Evolutionary conservation across 2,797 vertebrate genomes (phyloP).

Genomic region (Diplodus sargus): DNA sequence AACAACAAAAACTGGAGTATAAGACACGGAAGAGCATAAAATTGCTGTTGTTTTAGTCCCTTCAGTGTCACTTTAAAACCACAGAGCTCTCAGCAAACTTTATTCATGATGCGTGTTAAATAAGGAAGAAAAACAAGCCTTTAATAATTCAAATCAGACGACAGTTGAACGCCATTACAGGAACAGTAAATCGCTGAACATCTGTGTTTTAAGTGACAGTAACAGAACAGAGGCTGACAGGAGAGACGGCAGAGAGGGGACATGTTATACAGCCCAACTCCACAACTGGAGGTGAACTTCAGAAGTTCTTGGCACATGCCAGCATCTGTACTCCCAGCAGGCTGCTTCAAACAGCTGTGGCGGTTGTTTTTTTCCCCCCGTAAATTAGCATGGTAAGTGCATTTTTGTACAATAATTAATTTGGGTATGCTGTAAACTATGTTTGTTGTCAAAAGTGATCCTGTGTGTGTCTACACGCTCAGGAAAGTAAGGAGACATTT

Average conservation of each 20-base stretch:
- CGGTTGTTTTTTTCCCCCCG: background rate
- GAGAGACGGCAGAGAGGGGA: constrained; percentile 5
- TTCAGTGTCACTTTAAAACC: constrained; percentile 12
- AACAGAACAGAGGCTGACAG: constrained; percentile 4
- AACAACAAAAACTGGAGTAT: background rate
- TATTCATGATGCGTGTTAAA: constrained; percentile 31
- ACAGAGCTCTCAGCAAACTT: constrained; percentile 15
- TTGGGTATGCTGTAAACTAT: constrained; percentile 15
- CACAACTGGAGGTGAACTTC: constrained; percentile 51
- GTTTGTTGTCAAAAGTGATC: constrained; percentile 6
- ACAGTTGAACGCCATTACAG: constrained; percentile 1
- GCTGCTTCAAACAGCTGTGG: constrained; percentile 45
- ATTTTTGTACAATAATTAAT: constrained; percentile 44
- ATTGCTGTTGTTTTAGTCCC: background rate
- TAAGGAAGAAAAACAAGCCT: constrained; percentile 16
- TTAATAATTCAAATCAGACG: constrained; percentile 42
- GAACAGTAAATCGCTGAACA: constrained; percentile 21
- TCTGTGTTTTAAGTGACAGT: constrained; percentile 34
- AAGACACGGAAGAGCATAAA: constrained; percentile 16
- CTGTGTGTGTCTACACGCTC: constrained; percentile 3
- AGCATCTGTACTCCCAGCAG: constrained; percentile 34
- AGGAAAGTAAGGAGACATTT: constrained; percentile 16
- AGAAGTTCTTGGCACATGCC: constrained; percentile 33
- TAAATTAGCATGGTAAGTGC: constrained; percentile 45
- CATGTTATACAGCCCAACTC: constrained; percentile 14